Base-by-base conservation (phyloP, 2,888 invertebrate genomes). In the Acrobasis suavella region DNA sequence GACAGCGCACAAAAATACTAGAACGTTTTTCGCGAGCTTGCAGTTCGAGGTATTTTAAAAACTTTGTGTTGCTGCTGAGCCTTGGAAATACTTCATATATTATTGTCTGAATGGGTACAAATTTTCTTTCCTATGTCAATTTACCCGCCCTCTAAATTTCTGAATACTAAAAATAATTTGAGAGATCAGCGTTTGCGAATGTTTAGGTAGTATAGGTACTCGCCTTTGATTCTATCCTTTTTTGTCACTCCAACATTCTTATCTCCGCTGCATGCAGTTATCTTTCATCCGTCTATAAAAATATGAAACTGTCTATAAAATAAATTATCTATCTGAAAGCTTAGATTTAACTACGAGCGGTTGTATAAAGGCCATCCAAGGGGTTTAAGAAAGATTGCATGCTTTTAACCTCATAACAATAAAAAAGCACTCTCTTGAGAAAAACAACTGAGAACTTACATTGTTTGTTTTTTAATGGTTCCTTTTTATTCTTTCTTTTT, bases 371-470 rank as follows among this genome's bases (percentile, higher is more conserved):
- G 14, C 46, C 46, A 14, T 46, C 46, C n/a, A 51, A 51, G 17
- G 12, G 2, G 5, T 12, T 50, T 50, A 17, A 50, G 16, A 50
- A 17, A 51, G 50, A 51, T 17, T 51, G 50, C 50, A 51, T 51
- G 50, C 50, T 51, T 17, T 51, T 51, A 51, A 51, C 50, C 50
- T 51, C 50, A 51, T 51, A 51, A 51, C 50, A 17, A 51, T 51
- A 12, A 17, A 51, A n/a, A 51, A 51, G 50, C 50, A 51, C 50
- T 51, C 17, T 51, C 50, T 51, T 51, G 17, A 17, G 16, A 17
- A 51, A 50, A 51, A 51, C 17, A 51, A 51, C 50, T 10, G 5
- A 10, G 17, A 51, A 51, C 50, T 51, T 51, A 51, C 46, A 46
- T 46, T 46, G 46, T 46, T 46, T n/a, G 46, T 46, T 46, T 46